Base-by-base conservation (phyloP, 2,888 invertebrate genomes). In the Pyralis farinalis region DNA sequence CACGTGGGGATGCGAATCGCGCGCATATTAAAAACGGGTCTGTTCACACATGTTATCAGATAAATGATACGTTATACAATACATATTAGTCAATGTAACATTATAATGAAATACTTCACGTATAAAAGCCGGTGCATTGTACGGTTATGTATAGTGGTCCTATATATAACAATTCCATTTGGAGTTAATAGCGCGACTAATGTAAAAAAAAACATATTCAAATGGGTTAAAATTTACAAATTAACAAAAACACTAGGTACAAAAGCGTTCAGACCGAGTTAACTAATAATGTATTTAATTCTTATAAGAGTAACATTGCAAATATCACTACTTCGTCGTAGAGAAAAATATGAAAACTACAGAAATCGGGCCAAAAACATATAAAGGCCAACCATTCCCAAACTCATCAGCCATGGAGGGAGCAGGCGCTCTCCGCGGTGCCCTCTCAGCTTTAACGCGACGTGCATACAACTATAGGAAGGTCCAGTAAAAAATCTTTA, bases 311-410 rank as follows among this genome's bases (percentile, higher is more conserved):
- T 77, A 81, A 81, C 72, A 78, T 77, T 49, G 66, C 74, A 72
- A 72, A 80, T 82, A 84, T 84, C 79, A 80, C 79, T 71, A 69
- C 67, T 74, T 70, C 63, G 60, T 56, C 48, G 65, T 51, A 53
- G 52, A 47, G 55, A 55, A 60, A 53, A 47, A n/a, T n/a, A n/a
- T n/a, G 30, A 16, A 1, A 12, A 12, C 38, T 27, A 32, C 25
- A 57, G 60, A 70, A 78, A 77, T 76, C 77, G 77, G 87, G 84
- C 89, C 88, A 79, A 84, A 87, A 89, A 90, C 88, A 90, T 89
- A 90, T 89, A 82, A 75, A 82, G 89, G 89, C 89, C 88, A 72
- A 71, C 73, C 67, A 68, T 71, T 67, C 69, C 66, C 16, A 16
- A 62, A 63, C 71, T 63, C 63, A 64, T 65, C 63, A 71, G 62